These are phyloP conservation scores for Prolemur simus DNA, from an alignment of 2,113 vertebrate species.

Conservation along the genomic window DNA sequence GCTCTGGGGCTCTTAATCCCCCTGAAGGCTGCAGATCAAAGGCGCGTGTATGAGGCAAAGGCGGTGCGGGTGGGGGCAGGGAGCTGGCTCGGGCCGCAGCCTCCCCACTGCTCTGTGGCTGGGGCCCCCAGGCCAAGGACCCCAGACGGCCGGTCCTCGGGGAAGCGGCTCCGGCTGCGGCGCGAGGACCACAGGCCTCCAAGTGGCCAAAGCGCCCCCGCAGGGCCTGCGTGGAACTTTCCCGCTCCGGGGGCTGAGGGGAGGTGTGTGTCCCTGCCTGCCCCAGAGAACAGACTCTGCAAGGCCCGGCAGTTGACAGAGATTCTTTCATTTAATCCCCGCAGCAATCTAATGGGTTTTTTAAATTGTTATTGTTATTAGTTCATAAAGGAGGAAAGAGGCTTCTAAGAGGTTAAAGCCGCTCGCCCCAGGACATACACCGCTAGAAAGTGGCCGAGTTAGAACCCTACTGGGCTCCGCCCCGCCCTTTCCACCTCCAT, in stretches of 20 bases:
- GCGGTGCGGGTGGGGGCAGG: background rate
- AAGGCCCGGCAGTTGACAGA: background rate
- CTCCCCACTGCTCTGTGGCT: background rate
- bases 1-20: conserved; percentile 74
- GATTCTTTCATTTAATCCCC: background rate
- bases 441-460: background rate
- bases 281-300: background rate
- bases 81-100: background rate
- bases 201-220: conserved; percentile 20
- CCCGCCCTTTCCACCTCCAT: background rate
- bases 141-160: background rate
- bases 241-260: background rate
- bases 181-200: background rate
- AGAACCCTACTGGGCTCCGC: background rate
- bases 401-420: background rate
- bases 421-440: background rate
- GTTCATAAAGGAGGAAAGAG: conserved; percentile 42
- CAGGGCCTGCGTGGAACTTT: background rate
- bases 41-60: conserved; percentile 1
- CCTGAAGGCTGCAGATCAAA: conserved; percentile 75
- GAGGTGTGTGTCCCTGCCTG: background rate
- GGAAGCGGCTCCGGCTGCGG: background rate
- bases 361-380: background rate
- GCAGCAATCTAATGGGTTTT: background rate
- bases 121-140: background rate